phyloP scores from a whole-genome alignment of 37 sponge, comb jelly and placozoan genomes.

The Eunapius fragilis region DNA sequence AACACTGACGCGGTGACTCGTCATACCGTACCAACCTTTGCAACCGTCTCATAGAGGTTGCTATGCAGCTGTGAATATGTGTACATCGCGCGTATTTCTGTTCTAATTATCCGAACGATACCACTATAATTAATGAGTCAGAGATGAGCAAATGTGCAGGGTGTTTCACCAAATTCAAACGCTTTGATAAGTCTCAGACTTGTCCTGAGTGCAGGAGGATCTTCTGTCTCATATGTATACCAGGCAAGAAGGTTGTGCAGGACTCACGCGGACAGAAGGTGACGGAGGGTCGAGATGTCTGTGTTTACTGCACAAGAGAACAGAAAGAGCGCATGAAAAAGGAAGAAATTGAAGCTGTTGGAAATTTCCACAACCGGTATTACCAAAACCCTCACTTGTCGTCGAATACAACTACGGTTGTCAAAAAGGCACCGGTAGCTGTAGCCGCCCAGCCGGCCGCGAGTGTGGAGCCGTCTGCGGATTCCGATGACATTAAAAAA shows the following conservation, averaged over 20 bases:
- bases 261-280: neutral
- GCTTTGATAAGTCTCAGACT: slow-evolving; percentile 43
- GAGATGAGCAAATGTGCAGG: slow-evolving; percentile 49
- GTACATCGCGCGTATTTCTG: neutral
- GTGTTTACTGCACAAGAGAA: slow-evolving; percentile 55
- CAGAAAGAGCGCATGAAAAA: slow-evolving; percentile 24
- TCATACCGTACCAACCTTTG: neutral
- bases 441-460: neutral
- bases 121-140: neutral
- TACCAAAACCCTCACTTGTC: slow-evolving; percentile 48
- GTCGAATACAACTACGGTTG: slow-evolving; percentile 23
- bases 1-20: neutral
- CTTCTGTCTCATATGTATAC: slow-evolving; percentile 70
- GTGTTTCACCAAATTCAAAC: slow-evolving; percentile 72
- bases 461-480: neutral
- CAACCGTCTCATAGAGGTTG: neutral
- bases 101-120: neutral
- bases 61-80: neutral
- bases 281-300: slow-evolving; percentile 13
- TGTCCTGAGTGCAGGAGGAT: slow-evolving; percentile 66
- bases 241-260: slow-evolving; percentile 22
- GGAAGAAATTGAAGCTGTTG: slow-evolving; percentile 66
- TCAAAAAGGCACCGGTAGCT: neutral
- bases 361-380: slow-evolving; percentile 72
- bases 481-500: slow-evolving; percentile 4